Conservation (phyloP, 2,888 invertebrate species). For the Pyralis farinalis region DNA sequence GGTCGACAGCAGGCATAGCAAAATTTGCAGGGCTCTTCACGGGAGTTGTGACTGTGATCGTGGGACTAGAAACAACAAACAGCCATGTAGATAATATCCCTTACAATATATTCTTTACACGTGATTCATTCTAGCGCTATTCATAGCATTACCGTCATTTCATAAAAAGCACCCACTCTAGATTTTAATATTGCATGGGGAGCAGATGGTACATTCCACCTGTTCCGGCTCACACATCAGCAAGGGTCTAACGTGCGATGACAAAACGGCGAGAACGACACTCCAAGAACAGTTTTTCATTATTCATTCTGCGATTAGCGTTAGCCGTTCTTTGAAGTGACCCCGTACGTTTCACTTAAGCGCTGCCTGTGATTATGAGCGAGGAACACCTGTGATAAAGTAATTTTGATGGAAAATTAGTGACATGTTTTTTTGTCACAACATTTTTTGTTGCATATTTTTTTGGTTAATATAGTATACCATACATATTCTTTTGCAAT, state of each 20-base stretch:
- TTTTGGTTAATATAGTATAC: too few relatives aligned
- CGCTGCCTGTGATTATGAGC: slow-evolving; percentile 1
- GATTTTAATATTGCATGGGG: slow-evolving; percentile 59
- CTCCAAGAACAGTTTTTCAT: slow-evolving; percentile 41
- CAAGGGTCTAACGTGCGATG: slow-evolving; percentile 47
- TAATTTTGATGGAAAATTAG: not conserved
- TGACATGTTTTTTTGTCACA: too few relatives aligned
- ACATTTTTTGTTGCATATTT: too few relatives aligned
- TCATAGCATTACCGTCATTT: too few relatives aligned
- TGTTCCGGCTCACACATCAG: slow-evolving; percentile 11
- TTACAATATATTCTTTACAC: too few relatives aligned
- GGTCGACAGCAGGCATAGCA: too few relatives aligned
- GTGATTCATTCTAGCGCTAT: too few relatives aligned
- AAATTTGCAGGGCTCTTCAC: too few relatives aligned
- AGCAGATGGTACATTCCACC: slow-evolving; percentile 43
- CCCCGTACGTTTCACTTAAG: slow-evolving; percentile 3
- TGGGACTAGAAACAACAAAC: too few relatives aligned
- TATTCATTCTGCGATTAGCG: slow-evolving; percentile 26
- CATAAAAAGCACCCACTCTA: slow-evolving; percentile 29
- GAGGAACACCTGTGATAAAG: slow-evolving; percentile 4
- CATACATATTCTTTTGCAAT: too few relatives aligned
- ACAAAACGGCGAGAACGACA: slow-evolving; percentile 39
- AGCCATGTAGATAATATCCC: too few relatives aligned
- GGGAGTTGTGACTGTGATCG: too few relatives aligned
- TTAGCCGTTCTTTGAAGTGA: slow-evolving; percentile 1